Percentiles rank a stretch among this genome's conserved stretches.
Conservation (phyloP, 2,797 vertebrate species). For the Epinephelus awoara region DNA sequence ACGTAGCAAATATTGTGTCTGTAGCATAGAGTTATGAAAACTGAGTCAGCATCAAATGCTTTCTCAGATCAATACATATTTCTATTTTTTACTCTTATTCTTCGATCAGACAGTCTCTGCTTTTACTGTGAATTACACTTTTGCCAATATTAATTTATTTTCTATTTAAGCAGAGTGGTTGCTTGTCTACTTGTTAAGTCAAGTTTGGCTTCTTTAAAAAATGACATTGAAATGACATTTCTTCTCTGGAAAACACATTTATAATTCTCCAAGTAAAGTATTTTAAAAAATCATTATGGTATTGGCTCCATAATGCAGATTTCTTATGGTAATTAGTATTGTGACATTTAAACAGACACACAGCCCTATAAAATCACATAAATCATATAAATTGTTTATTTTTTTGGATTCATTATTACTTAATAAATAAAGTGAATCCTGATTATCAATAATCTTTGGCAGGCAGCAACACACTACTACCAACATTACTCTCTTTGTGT, state of each 20-base stretch:
- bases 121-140: not conserved
- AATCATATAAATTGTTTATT: not conserved
- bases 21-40: not conserved
- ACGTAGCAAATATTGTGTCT: not conserved
- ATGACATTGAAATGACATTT: not conserved
- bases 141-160: not conserved
- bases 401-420: constrained; percentile 1
- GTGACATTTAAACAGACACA: not conserved
- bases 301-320: not conserved
- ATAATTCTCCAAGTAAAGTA: not conserved
- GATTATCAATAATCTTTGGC: not conserved
- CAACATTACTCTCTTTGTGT: not conserved
- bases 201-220: too few relatives aligned
- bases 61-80: not conserved
- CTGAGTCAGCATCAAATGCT: not conserved
- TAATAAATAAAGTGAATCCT: not conserved
- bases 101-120: not conserved
- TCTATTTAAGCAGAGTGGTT: too few relatives aligned
- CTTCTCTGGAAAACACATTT: not conserved
- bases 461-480: not conserved
- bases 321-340: not conserved
- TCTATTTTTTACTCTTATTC: not conserved
- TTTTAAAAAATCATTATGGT: not conserved
- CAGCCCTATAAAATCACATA: too few relatives aligned
- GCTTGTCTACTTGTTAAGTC: too few relatives aligned